Evolutionary conservation across 1,140 invertebrate species (phyloP).

Genomic region (Lordiphosa mommai): DNA sequence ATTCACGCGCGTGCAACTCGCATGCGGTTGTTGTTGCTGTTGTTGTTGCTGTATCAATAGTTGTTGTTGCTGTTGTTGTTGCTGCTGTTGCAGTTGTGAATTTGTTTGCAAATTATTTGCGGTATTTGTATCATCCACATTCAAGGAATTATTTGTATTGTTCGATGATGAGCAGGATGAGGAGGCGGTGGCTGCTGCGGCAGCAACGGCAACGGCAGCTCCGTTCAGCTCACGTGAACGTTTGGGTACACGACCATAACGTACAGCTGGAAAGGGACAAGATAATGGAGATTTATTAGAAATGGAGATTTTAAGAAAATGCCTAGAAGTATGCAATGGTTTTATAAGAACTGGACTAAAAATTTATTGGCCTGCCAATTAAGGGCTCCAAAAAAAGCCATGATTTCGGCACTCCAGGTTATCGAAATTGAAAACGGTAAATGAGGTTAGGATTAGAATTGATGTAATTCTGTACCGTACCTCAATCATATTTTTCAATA

Average conservation of each 20-base stretch:
- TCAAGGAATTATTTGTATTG: slow-evolving; percentile 35
- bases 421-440: too few species aligned
- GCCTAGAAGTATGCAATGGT: background rate
- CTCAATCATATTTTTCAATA: too few species aligned
- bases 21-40: slow-evolving; percentile 68
- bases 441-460: too few species aligned
- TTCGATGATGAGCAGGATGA: slow-evolving; percentile 40
- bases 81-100: slow-evolving; percentile 46
- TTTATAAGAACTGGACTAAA: too few species aligned
- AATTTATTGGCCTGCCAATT: too few species aligned
- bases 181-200: slow-evolving; percentile 40
- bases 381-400: too few species aligned
- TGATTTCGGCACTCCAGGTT: too few species aligned
- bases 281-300: background rate
- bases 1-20: slow-evolving; percentile 63
- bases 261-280: slow-evolving; percentile 87
- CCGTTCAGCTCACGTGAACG: slow-evolving; percentile 90
- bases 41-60: slow-evolving; percentile 57
- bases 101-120: slow-evolving; percentile 46
- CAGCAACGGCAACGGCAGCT: slow-evolving; percentile 65
- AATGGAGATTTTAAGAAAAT: background rate
- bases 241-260: slow-evolving; percentile 97
- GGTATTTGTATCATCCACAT: slow-evolving; percentile 59
- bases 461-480: too few species aligned
- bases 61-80: slow-evolving; percentile 56